Evolutionary conservation across 2,113 vertebrate genomes (phyloP), one percentile per base, ranked within the genome.

Genomic region (Chionomys nivalis): DNA sequence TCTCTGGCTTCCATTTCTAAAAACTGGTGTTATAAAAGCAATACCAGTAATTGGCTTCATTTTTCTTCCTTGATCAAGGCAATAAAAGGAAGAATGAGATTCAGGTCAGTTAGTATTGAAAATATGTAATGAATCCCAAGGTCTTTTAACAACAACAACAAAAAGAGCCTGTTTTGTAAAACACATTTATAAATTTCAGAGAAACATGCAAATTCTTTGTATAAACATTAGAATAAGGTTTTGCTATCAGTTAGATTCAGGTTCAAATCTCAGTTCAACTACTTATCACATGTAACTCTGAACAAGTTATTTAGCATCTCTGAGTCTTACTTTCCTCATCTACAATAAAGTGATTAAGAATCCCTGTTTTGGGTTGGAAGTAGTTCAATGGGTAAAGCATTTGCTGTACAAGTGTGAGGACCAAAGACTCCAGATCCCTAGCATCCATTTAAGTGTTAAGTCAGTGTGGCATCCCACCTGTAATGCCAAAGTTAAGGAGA

Each of bases 131-230:
- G 7, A 78, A 55, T 83, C 49, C 55, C 26, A 93, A 79, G 24
- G 0, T 91, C 7, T 91, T 89, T 95, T 55, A 95, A 39, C 31
- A 26, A 93, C 95, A 96, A 93, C 0, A 58, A 55, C 52, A 55
- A 55, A 16, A 55, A 55, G 36, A 36, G 88, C 94, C 86, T 96
- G 77, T 52, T 94, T 97, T 90, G 13, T 65, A 90, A 33, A 36
- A 87, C 14, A 85, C 95, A 76, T 63, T 79, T 87, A 87, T 5
- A 96, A 75, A 81, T 58, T 93, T 87, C 79, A 92, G 12, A 94
- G 83, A 94, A 88, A 73, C 39, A 83, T 89, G 49, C 19, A 87
- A 55, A 55, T 89, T 94, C 36, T 58, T 93, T 94, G 52, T 76
- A 17, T 72, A 91, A 95, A 47, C 31, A 92, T 47, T 42, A 93